Conservation (phyloP, 2,113 vertebrate genomes). For the Mormoops blainvillei region DNA sequence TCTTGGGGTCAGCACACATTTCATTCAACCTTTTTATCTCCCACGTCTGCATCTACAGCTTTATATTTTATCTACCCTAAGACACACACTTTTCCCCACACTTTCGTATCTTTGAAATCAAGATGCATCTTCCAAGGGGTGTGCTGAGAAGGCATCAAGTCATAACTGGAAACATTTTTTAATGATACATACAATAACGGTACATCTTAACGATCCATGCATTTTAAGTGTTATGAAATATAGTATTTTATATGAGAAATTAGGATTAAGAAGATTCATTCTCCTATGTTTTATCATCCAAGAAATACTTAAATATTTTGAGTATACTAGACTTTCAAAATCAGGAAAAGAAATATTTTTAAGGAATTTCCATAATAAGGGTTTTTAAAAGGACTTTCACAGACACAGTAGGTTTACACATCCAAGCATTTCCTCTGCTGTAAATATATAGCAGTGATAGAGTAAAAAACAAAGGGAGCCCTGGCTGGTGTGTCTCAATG, state of each 20-base stretch:
- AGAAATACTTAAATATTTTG: not conserved
- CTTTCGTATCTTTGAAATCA: not conserved
- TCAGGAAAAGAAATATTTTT: not conserved
- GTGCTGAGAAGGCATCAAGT: not conserved
- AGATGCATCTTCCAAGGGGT: not conserved
- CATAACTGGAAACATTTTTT: not conserved
- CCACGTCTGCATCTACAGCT: not conserved
- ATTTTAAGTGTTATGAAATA: constrained; percentile 7
- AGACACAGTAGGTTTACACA: not conserved
- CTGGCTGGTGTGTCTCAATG: no score
- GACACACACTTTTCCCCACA: not conserved
- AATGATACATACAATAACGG: not conserved
- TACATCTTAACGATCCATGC: not conserved
- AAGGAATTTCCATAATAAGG: no score
- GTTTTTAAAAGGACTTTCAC: not conserved
- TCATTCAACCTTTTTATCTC: not conserved
- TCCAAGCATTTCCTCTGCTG: not conserved
- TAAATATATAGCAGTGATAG: not conserved
- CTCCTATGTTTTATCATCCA: not conserved
- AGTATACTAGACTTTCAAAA: not conserved
- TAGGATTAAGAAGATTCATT: not conserved
- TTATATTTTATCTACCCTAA: not conserved
- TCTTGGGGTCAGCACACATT: not conserved
- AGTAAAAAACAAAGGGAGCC: no score
- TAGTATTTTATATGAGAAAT: not conserved